phyloP scores from a whole-genome alignment of 2,888 invertebrate genomes.

The Germaria angustata region DNA sequence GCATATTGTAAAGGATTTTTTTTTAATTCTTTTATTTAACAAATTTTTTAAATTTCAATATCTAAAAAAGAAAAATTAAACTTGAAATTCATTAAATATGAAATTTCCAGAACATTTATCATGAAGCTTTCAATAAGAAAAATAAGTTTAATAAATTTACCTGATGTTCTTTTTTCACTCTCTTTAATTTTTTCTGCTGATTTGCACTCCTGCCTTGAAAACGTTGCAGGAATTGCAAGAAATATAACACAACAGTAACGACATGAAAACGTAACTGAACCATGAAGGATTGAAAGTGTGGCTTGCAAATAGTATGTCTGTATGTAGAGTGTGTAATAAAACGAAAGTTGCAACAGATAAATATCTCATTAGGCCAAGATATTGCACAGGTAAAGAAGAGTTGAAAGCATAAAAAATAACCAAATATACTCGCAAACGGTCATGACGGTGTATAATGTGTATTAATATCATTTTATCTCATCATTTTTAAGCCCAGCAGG shows the following conservation, averaged over 20 bases:
- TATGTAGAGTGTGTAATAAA: neutral
- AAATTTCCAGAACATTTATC: conserved; percentile 57
- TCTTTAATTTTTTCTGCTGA: too few relatives aligned
- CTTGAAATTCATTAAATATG: too few relatives aligned
- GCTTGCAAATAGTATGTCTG: neutral
- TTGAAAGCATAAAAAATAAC: neutral
- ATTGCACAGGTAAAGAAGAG: conserved; percentile 40
- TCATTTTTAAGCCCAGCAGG: conserved; percentile 53
- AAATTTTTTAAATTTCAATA: too few relatives aligned
- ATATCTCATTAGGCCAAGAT: conserved; percentile 58
- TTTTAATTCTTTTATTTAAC: too few relatives aligned
- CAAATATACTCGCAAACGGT: neutral
- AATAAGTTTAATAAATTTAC: conserved; percentile 10
- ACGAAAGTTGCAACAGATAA: conserved; percentile 49
- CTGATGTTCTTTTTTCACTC: neutral
- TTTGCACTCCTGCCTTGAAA: conserved; percentile 24
- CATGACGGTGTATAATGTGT: conserved; percentile 14
- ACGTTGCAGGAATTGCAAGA: neutral
- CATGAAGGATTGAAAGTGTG: neutral
- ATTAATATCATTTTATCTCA: conserved; percentile 41
- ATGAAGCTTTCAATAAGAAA: conserved; percentile 22
- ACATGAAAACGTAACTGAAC: neutral
- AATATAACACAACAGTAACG: neutral
- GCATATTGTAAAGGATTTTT: too few relatives aligned
- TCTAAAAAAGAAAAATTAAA: too few relatives aligned